Percentiles rank a stretch among this genome's conserved stretches.
These are phyloP conservation scores for Gymnosoma rotundatum DNA, from an alignment of 2,888 invertebrate genomes.

Conservation along the genomic window DNA sequence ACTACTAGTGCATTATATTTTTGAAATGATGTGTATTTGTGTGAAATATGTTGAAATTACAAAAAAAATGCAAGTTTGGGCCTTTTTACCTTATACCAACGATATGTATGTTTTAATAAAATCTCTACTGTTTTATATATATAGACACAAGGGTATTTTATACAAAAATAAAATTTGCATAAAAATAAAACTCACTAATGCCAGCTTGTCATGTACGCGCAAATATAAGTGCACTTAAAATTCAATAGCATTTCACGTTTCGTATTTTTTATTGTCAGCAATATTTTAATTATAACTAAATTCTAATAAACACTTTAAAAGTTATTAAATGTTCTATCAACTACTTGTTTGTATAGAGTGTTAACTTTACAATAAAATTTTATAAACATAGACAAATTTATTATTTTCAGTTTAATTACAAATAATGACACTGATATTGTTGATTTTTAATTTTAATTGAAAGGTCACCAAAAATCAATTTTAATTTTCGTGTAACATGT, in stretches of 20 bases:
- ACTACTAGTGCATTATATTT: too few relatives aligned
- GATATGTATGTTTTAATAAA: too few relatives aligned
- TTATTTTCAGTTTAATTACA: not conserved
- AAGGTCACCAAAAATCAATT: constrained; percentile 39
- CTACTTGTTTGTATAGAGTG: not conserved
- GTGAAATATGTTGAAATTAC: too few relatives aligned
- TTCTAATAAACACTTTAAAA: not conserved
- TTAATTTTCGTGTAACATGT: constrained; percentile 11
- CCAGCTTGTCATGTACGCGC: too few relatives aligned
- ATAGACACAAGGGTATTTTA: too few relatives aligned
- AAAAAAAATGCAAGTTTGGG: too few relatives aligned
- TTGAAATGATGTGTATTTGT: too few relatives aligned
- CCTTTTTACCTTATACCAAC: too few relatives aligned
- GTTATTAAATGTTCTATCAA: constrained; percentile 7
- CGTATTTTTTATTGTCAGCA: not conserved
- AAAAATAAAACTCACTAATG: too few relatives aligned
- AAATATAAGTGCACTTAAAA: too few relatives aligned
- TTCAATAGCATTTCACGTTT: not conserved
- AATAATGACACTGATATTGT: constrained; percentile 1
- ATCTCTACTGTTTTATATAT: too few relatives aligned
- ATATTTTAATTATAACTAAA: not conserved
- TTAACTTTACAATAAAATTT: not conserved
- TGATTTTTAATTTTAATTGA: constrained; percentile 23
- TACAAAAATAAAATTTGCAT: too few relatives aligned
- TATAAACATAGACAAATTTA: not conserved